Conservation (phyloP, 1,140 invertebrate species). For the Epicauta chinensis region DNA sequence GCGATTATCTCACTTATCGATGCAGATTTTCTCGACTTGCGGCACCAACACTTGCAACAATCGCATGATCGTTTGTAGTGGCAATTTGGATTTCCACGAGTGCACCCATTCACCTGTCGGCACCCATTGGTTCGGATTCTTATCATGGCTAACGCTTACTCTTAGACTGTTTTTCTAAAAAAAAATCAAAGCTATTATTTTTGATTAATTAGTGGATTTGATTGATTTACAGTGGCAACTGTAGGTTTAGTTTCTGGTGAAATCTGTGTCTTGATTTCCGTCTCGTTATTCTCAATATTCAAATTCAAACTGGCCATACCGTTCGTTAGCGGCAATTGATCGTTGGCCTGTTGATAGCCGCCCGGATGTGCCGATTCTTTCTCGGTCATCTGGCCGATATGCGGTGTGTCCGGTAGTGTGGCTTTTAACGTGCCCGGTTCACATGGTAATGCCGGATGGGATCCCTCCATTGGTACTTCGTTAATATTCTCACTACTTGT, state of each 20-base stretch:
- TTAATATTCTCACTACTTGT: constrained; percentile 44
- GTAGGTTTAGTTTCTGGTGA: constrained; percentile 12
- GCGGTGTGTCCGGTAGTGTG: constrained; percentile 67
- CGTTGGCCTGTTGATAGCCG: constrained; percentile 28
- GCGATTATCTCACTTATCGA: constrained; percentile 81
- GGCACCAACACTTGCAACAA: constrained; percentile 97
- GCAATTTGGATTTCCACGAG: constrained; percentile 95
- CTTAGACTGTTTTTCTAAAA: constrained; percentile 46
- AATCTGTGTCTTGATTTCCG: constrained; percentile 8
- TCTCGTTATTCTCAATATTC: constrained; percentile 30
- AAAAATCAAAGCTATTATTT: neutral
- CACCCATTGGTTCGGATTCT: constrained; percentile 55
- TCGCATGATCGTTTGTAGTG: constrained; percentile 97
- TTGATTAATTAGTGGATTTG: neutral
- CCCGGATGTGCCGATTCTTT: constrained; percentile 78
- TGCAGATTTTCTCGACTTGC: constrained; percentile 99
- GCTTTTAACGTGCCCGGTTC: constrained; percentile 87
- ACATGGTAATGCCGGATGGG: constrained; percentile 77
- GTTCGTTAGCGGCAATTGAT: constrained; percentile 33
- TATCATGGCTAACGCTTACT: constrained; percentile 37
- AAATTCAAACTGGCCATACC: constrained; percentile 36
- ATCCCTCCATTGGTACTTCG: constrained; percentile 75
- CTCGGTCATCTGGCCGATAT: constrained; percentile 92
- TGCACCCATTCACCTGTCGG: constrained; percentile 91
- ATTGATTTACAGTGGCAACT: constrained; percentile 26